Conservation (phyloP, 2,797 vertebrate genomes). For the Artibeus lituratus region DNA sequence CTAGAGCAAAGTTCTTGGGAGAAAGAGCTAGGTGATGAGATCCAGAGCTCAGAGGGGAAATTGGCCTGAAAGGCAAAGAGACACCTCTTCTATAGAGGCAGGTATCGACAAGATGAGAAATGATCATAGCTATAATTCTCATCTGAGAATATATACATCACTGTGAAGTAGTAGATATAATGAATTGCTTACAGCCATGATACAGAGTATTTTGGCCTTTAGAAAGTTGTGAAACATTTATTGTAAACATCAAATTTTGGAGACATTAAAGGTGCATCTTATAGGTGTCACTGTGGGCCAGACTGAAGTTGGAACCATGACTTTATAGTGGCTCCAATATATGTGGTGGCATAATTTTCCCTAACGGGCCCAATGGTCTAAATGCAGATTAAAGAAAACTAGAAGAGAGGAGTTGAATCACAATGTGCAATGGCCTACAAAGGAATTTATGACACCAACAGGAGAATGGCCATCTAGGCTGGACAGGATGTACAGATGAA, state of each 20-base stretch:
- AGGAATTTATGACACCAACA: background rate
- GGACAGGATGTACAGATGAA: background rate
- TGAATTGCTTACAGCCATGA: background rate
- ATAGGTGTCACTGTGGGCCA: background rate
- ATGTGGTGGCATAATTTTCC: background rate
- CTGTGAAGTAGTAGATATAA: background rate
- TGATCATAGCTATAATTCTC: background rate
- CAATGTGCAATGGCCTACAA: background rate
- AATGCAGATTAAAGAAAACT: background rate
- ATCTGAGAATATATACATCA: background rate
- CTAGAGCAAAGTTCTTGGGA: background rate
- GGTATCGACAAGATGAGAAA: background rate
- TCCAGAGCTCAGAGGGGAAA: background rate
- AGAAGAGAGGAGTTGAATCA: background rate
- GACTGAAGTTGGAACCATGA: background rate
- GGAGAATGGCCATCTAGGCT: background rate
- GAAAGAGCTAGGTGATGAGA: background rate
- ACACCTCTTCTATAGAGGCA: background rate
- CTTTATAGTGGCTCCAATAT: background rate
- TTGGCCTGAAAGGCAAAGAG: background rate
- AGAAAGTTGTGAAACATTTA: background rate
- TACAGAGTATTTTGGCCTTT: background rate
- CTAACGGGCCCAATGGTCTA: background rate
- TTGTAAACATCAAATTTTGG: background rate
- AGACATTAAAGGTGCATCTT: background rate